Percentiles rank a stretch among this genome's conserved stretches.
Conservation (phyloP, 2,797 vertebrate genomes). For the Chelidonichthys spinosus region DNA sequence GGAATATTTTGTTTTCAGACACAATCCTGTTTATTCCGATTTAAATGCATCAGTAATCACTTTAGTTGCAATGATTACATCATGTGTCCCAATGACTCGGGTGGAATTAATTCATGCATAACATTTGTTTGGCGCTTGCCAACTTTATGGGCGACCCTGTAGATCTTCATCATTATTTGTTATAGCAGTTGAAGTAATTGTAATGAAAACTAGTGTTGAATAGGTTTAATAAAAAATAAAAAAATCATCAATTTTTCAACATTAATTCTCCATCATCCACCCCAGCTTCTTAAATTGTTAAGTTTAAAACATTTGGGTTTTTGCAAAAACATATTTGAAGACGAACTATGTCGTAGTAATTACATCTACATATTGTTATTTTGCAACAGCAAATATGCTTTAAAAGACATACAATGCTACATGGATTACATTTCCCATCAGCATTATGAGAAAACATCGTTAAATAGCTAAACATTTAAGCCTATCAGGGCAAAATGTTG, state of each 20-base stretch:
- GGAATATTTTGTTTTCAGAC: too few relatives aligned
- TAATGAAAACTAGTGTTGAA: neutral
- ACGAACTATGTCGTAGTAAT: neutral
- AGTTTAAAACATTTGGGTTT: neutral
- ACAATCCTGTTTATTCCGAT: too few relatives aligned
- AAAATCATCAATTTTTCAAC: too few relatives aligned
- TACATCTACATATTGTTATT: neutral
- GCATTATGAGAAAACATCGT: neutral
- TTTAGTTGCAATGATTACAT: too few relatives aligned
- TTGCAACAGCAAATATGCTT: slow-evolving; percentile 3
- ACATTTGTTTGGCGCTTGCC: too few relatives aligned
- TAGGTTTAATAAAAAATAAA: too few relatives aligned
- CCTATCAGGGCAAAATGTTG: neutral
- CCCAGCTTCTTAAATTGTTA: neutral
- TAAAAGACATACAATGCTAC: neutral
- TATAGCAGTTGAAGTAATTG: neutral
- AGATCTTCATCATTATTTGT: neutral
- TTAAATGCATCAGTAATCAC: too few relatives aligned
- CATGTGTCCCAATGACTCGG: too few relatives aligned
- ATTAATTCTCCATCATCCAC: too few relatives aligned
- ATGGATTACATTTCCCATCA: neutral
- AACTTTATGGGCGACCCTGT: too few relatives aligned
- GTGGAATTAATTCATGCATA: too few relatives aligned
- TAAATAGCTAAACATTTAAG: neutral
- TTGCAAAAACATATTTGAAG: neutral